Conservation (phyloP, 1,140 invertebrate genomes). For the Augochlora pura region DNA sequence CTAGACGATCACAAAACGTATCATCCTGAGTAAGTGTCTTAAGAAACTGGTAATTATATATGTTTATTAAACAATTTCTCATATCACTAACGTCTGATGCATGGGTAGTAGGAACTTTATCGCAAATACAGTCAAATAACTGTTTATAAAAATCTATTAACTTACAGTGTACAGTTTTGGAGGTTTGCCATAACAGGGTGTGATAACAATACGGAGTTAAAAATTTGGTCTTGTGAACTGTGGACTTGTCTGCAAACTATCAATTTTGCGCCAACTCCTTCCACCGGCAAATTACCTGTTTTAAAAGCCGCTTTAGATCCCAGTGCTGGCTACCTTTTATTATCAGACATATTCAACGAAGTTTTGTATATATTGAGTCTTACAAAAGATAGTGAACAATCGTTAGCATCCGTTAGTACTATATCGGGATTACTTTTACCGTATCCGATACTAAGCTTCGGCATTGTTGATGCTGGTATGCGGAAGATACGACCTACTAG, state of each 20-base stretch:
- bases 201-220: constrained; percentile 93
- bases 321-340: constrained; percentile 89
- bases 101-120: background rate
- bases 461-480: constrained; percentile 88
- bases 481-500: constrained; percentile 71
- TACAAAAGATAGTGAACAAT: constrained; percentile 80
- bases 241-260: constrained; percentile 96
- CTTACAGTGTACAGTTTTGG: constrained; percentile 91
- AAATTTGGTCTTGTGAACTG: constrained; percentile 96
- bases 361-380: constrained; percentile 90
- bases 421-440: constrained; percentile 91
- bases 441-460: constrained; percentile 92
- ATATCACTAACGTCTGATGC: no score
- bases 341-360: constrained; percentile 90
- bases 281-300: constrained; percentile 72
- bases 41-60: background rate
- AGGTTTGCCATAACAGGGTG: constrained; percentile 95
- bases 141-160: constrained; percentile 14
- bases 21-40: constrained; percentile 88
- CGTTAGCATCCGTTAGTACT: constrained; percentile 82
- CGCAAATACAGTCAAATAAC: constrained; percentile 1
- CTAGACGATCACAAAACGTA: constrained; percentile 94
- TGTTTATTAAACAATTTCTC: no score
- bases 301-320: constrained; percentile 91
- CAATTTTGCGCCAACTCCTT: constrained; percentile 82